Evolutionary conservation across 2,797 vertebrate genomes (phyloP).

Genomic region (Lacerta viridis): DNA sequence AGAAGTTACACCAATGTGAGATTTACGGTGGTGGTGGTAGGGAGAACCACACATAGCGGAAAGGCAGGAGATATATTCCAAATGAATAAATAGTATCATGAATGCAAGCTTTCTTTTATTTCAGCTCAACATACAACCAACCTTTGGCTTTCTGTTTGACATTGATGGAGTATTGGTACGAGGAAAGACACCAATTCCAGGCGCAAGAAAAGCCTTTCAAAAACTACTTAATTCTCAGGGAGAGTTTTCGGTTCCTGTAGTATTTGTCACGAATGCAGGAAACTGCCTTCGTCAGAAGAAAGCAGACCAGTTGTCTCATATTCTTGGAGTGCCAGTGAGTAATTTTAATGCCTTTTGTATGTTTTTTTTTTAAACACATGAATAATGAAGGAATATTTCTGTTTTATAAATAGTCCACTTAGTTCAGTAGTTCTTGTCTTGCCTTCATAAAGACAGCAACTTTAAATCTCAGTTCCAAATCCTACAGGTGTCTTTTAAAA

Average conservation of each 20-base stretch:
- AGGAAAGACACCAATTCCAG: conserved; percentile 86
- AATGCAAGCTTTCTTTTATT: conserved; percentile 40
- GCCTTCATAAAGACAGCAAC: neutral
- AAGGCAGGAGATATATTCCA: neutral
- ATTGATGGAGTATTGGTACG: conserved; percentile 91
- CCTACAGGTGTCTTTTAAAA: neutral
- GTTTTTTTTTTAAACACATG: neutral
- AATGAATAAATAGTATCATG: neutral
- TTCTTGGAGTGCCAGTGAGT: conserved; percentile 89
- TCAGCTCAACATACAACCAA: conserved; percentile 75
- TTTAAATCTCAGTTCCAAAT: neutral
- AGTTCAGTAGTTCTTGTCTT: neutral
- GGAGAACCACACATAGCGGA: neutral
- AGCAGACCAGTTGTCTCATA: conserved; percentile 87
- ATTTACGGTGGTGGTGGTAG: neutral
- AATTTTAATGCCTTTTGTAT: neutral
- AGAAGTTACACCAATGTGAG: neutral
- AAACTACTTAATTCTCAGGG: conserved; percentile 86
- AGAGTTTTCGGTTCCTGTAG: conserved; percentile 87
- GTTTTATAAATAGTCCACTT: neutral
- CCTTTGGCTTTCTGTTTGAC: conserved; percentile 89
- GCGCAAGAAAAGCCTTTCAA: conserved; percentile 85
- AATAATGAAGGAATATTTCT: neutral
- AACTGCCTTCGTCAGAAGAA: conserved; percentile 89
- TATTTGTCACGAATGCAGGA: conserved; percentile 93